Evolutionary conservation across 1,140 invertebrate genomes (phyloP).

Genomic region (Onthophagus taurus): DNA sequence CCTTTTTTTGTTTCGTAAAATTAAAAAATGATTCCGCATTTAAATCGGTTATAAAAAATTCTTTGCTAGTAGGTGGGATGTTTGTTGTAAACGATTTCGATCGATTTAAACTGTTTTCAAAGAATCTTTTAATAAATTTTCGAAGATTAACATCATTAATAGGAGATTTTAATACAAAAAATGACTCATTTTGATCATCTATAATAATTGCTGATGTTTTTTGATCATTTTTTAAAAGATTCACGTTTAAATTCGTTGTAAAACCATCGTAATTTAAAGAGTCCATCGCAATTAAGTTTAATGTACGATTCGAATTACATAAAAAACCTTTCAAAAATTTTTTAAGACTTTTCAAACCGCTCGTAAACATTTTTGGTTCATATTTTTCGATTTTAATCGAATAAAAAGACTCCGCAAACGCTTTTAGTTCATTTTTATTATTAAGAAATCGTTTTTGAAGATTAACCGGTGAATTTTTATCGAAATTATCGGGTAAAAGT

Average conservation of each 20-base stretch:
- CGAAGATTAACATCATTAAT: conserved; percentile 46
- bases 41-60: too few species aligned
- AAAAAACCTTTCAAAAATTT: too few species aligned
- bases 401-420: conserved; percentile 39
- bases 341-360: too few species aligned
- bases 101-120: conserved; percentile 45
- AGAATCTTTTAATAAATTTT: conserved; percentile 58
- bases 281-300: conserved; percentile 63
- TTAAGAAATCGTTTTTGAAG: conserved; percentile 33
- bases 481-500: too few species aligned
- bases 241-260: conserved; percentile 60
- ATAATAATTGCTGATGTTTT: conserved; percentile 62
- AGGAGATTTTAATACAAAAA: conserved; percentile 52
- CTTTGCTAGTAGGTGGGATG: conserved; percentile 38
- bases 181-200: conserved; percentile 59
- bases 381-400: too few species aligned
- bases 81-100: too few species aligned
- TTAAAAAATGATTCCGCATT: too few species aligned
- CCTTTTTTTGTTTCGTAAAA: conserved; percentile 19
- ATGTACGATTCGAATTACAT: conserved; percentile 53
- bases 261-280: conserved; percentile 59
- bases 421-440: conserved; percentile 38
- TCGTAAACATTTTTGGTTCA: too few species aligned
- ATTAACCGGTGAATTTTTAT: conserved; percentile 44
- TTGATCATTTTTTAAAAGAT: conserved; percentile 48